A percentile compares a stretch with the other conserved stretches of the same genome.
These are phyloP conservation scores for Girardinus metallicus DNA, from an alignment of 2,797 vertebrate genomes.

Conservation along the genomic window DNA sequence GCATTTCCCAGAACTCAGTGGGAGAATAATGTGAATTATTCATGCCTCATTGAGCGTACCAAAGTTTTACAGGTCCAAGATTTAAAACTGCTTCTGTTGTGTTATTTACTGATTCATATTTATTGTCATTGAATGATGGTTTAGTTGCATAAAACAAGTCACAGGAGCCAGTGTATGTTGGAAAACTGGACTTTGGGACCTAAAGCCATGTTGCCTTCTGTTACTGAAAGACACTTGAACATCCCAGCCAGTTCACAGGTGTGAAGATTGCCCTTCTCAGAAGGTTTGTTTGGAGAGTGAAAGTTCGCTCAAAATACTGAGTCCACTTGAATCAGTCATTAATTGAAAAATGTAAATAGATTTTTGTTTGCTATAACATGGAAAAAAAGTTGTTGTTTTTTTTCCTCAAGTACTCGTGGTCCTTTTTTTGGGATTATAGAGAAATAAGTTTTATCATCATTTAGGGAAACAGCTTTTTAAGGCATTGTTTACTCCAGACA, in stretches of 20 bases:
- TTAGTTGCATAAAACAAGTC: conserved; percentile 24
- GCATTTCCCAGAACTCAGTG: conserved; percentile 23
- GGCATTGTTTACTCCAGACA: not conserved
- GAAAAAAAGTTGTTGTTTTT: conserved; percentile 4
- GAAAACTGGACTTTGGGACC: conserved; percentile 72
- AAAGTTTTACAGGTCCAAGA: conserved; percentile 69
- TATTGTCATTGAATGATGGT: conserved; percentile 19
- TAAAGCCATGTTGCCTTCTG: conserved; percentile 80
- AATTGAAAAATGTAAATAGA: not conserved
- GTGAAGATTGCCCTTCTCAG: conserved; percentile 11
- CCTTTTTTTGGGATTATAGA: not conserved
- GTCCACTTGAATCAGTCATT: not conserved
- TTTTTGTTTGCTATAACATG: not conserved
- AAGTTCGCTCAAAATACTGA: conserved; percentile 9
- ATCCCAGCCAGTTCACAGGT: conserved; percentile 42
- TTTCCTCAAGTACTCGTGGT: not conserved
- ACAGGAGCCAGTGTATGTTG: conserved; percentile 27
- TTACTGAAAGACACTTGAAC: conserved; percentile 79
- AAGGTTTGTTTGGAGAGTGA: conserved; percentile 1
- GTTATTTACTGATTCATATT: conserved; percentile 35
- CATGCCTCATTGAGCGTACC: conserved; percentile 65
- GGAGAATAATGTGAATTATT: conserved; percentile 22
- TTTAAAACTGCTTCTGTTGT: conserved; percentile 28
- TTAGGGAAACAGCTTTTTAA: not conserved
- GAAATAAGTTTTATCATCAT: not conserved